Evolutionary conservation across 2,113 vertebrate species (phyloP), one percentile per base, ranked within the genome.

Genomic region (Alouatta palliata): DNA sequence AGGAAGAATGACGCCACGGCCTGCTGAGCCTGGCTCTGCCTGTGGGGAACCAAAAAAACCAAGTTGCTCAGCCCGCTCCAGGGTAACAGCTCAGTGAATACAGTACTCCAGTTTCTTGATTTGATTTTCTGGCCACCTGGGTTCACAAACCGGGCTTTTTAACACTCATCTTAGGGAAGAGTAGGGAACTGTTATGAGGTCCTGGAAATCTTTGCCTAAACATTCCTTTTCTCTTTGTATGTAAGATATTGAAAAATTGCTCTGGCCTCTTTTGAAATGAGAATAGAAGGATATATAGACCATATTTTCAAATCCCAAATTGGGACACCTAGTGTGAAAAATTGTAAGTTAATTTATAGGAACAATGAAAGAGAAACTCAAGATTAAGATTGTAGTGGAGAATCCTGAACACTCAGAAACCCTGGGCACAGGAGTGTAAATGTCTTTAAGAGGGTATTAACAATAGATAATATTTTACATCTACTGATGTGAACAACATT

Each of bases 231-330:
- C 52, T 93, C 40, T 71, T 75, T 58, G 8, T 68, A 40, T 54
- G 19, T 25, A 52, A n/a, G 49, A 9, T 21, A 32, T 35, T 77
- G 21, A 71, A 45, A 90, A 58, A 73, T 27, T 76, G 4, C 66
- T 79, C 52, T 82, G 58, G 16, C 61, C 21, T 83, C 64, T 91
- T 81, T 77, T 32, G 32, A 58, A 87, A 93, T 81, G 40, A 30
- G 64, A 84, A 70, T 49, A 32, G 92, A 92, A 90, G 87, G 58
- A 81, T 81, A 40, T 32, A 76, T 3, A 12, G 47, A 45, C 45
- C 52, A 54, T 85, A 30, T 82, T 88, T 93, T 95, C 43, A 61
- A 94, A 75, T 6, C 13, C 54, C 37, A 76, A 79, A 20, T 54
- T 90, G 76, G 23, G 45, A 70, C 56, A 23, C 1, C 17, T 7